Evolutionary conservation across 1,140 invertebrate genomes (phyloP).

Genomic region (Drosophila rhopaloa): DNA sequence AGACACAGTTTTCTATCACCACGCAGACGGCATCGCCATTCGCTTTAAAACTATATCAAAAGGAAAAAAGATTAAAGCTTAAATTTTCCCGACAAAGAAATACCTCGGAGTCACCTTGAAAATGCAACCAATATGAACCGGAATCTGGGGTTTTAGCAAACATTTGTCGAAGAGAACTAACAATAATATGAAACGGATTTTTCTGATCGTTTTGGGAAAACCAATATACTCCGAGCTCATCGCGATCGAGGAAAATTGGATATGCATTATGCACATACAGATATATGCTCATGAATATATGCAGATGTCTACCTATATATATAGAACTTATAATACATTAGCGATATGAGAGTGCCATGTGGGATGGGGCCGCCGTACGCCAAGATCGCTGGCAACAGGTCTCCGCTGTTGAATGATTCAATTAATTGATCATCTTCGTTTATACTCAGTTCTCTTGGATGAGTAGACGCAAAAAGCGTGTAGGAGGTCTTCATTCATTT

Average conservation of each 20-base stretch:
- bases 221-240: conserved; percentile 24
- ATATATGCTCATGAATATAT: conserved; percentile 15
- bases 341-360: conserved; percentile 15
- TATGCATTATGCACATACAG: conserved; percentile 30
- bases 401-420: conserved; percentile 76
- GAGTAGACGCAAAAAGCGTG: conserved; percentile 53
- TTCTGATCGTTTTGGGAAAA: conserved; percentile 1
- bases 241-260: conserved; percentile 25
- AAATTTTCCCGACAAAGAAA: conserved; percentile 29
- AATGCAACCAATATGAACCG: background rate
- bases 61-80: conserved; percentile 11
- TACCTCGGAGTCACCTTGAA: conserved; percentile 39
- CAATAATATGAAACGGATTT: background rate
- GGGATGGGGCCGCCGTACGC: conserved; percentile 9
- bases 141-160: background rate
- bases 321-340: conserved; percentile 28
- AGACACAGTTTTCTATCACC: conserved; percentile 28
- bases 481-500: conserved; percentile 50
- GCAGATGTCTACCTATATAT: conserved; percentile 23
- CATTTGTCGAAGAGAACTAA: background rate
- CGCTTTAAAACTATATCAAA: conserved; percentile 59
- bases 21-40: conserved; percentile 42
- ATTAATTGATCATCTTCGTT: conserved; percentile 78
- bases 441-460: conserved; percentile 70
- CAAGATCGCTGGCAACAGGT: conserved; percentile 76